Percentiles rank a stretch among this genome's conserved stretches.
phyloP scores from a whole-genome alignment of 2,888 invertebrate genomes.

The Nudaria mundana region DNA sequence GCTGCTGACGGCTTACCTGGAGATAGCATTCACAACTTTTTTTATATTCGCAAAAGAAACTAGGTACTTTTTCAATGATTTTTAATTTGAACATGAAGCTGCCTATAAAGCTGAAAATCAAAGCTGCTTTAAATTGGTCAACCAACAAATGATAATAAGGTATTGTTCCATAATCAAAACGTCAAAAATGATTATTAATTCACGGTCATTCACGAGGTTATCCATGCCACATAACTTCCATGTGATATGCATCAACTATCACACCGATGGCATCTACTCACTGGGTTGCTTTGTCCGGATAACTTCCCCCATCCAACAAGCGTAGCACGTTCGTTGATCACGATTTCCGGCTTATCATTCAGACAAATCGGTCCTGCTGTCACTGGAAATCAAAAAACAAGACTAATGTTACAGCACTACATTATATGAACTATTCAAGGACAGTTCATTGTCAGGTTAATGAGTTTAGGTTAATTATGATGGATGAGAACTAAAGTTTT shows the following conservation, averaged over 20 bases:
- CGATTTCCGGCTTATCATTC: conserved; percentile 86
- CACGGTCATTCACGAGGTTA: conserved; percentile 29
- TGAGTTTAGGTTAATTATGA: background rate
- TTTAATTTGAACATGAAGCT: no score
- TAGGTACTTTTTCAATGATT: background rate
- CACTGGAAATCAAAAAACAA: conserved; percentile 73
- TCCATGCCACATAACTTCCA: conserved; percentile 14
- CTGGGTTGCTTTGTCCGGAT: conserved; percentile 77
- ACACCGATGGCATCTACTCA: conserved; percentile 41
- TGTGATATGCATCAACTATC: conserved; percentile 13
- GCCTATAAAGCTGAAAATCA: no score
- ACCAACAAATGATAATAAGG: no score
- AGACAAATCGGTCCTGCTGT: conserved; percentile 89
- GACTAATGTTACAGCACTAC: conserved; percentile 17
- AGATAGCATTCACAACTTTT: conserved; percentile 4
- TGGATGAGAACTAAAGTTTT: background rate
- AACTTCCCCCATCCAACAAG: conserved; percentile 89
- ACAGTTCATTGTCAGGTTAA: conserved; percentile 23
- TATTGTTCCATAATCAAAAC: background rate
- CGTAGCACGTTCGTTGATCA: conserved; percentile 79
- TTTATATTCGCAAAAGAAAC: background rate
- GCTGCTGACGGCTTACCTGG: conserved; percentile 83
- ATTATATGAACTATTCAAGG: conserved; percentile 10
- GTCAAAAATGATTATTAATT: conserved; percentile 14
- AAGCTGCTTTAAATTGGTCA: no score